phyloP scores from a whole-genome alignment of 2,888 invertebrate species.

The Coleophora deauratella region DNA sequence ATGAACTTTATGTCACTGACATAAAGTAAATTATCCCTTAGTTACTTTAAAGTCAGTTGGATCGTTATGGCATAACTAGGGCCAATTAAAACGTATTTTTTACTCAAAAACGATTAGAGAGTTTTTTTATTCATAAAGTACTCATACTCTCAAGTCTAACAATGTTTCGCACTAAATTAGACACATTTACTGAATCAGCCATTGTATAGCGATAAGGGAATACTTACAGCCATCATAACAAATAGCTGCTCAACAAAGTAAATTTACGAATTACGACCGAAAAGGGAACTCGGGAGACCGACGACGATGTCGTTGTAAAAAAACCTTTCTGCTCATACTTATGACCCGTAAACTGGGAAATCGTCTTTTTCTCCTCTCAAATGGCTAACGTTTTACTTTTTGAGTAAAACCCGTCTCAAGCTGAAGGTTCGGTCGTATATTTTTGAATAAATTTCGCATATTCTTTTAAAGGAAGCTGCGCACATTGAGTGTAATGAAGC shows the following conservation, averaged over 20 bases:
- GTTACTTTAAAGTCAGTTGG: too few species aligned
- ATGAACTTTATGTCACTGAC: too few species aligned
- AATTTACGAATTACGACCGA: conserved; percentile 14
- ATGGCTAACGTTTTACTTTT: conserved; percentile 14
- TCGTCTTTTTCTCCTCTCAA: conserved; percentile 16
- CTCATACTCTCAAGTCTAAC: too few species aligned
- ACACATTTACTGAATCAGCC: too few species aligned
- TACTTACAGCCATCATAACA: neutral
- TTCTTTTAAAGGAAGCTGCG: neutral
- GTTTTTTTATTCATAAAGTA: too few species aligned
- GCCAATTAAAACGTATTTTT: too few species aligned
- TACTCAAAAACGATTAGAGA: too few species aligned
- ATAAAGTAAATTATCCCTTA: too few species aligned
- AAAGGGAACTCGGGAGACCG: conserved; percentile 14
- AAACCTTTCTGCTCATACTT: conserved; percentile 20
- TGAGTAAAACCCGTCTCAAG: conserved; percentile 4
- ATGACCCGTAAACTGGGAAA: conserved; percentile 19
- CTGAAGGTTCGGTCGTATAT: neutral
- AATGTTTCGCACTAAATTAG: too few species aligned
- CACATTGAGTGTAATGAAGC: neutral
- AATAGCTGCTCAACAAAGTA: conserved; percentile 14
- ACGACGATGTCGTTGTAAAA: conserved; percentile 13
- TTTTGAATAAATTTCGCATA: conserved; percentile 4
- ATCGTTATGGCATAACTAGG: too few species aligned
- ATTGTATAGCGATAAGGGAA: too few species aligned